phyloP scores from a whole-genome alignment of 2,113 vertebrate genomes.

The Paracanthobrama guichenoti region DNA sequence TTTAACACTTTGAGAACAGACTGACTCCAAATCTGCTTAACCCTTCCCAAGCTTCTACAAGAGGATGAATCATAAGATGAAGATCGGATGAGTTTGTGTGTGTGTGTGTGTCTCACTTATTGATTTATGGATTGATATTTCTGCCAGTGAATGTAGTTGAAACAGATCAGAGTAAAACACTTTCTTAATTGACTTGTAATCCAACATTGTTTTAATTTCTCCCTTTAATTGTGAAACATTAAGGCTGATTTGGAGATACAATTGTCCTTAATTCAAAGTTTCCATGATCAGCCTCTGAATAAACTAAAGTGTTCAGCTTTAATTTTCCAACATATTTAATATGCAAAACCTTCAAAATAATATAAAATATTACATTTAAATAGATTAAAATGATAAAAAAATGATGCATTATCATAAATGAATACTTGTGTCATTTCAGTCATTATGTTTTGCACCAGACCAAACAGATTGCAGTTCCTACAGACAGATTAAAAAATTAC shows the following conservation, averaged over 20 bases:
- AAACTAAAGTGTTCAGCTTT: neutral
- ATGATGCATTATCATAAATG: neutral
- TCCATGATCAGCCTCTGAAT: neutral
- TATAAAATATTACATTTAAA: neutral
- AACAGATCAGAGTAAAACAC: slow-evolving; percentile 36
- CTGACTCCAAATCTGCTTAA: slow-evolving; percentile 75
- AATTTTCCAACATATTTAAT: neutral
- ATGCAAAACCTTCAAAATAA: neutral
- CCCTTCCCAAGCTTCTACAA: slow-evolving; percentile 63
- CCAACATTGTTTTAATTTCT: neutral
- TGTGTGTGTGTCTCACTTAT: slow-evolving; percentile 48
- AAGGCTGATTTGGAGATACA: neutral
- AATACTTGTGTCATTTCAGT: neutral
- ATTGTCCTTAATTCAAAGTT: neutral
- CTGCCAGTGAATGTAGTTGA: slow-evolving; percentile 24
- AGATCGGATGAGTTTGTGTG: slow-evolving; percentile 58
- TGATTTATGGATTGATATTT: slow-evolving; percentile 35
- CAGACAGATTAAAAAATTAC: neutral
- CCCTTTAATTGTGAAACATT: slow-evolving; percentile 12
- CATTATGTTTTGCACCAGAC: no score
- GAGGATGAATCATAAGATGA: slow-evolving; percentile 65
- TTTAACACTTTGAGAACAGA: slow-evolving; percentile 73
- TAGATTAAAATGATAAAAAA: neutral
- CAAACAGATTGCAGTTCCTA: neutral
- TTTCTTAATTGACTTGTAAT: slow-evolving; percentile 31